A percentile compares a stretch with the other conserved stretches of the same genome.
Conservation (phyloP, 2,888 invertebrate species). For the Alsophila aescularia region DNA sequence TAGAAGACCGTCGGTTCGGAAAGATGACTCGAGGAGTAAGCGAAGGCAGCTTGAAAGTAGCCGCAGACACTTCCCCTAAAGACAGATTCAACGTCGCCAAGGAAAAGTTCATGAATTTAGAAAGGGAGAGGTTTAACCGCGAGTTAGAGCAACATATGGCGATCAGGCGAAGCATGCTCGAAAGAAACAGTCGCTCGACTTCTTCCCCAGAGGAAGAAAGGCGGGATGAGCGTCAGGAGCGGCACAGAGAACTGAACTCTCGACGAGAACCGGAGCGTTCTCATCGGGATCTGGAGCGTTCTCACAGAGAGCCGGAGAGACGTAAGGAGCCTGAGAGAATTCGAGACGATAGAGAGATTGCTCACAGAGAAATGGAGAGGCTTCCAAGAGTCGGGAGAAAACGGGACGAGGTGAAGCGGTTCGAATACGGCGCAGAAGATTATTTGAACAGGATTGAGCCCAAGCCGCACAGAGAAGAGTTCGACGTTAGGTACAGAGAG, state of each 20-base stretch:
- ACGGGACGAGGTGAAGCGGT: constrained; percentile 73
- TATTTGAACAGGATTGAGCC: constrained; percentile 73
- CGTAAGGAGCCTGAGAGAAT: constrained; percentile 70
- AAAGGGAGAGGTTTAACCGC: constrained; percentile 87
- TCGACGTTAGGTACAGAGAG: constrained; percentile 68
- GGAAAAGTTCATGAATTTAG: constrained; percentile 92
- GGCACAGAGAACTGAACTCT: constrained; percentile 72
- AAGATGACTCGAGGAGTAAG: constrained; percentile 73
- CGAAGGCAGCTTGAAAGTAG: constrained; percentile 75
- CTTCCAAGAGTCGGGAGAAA: constrained; percentile 76
- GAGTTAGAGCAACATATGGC: constrained; percentile 83
- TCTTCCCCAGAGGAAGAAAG: constrained; percentile 82
- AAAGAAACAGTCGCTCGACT: constrained; percentile 81
- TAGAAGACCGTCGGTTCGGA: constrained; percentile 76
- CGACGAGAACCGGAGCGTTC: constrained; percentile 77
- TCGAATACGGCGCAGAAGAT: constrained; percentile 75
- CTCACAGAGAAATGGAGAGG: constrained; percentile 72
- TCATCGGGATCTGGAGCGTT: constrained; percentile 68
- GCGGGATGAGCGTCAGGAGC: constrained; percentile 77
- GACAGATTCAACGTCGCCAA: constrained; percentile 94
- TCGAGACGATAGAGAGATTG: constrained; percentile 56
- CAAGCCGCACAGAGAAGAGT: constrained; percentile 69
- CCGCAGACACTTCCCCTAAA: constrained; percentile 85
- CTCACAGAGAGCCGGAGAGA: constrained; percentile 64
- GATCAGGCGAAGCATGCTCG: constrained; percentile 78